These are phyloP conservation scores for Drosophila mayaguana DNA, from an alignment of 2,888 invertebrate genomes.

Conservation along the genomic window DNA sequence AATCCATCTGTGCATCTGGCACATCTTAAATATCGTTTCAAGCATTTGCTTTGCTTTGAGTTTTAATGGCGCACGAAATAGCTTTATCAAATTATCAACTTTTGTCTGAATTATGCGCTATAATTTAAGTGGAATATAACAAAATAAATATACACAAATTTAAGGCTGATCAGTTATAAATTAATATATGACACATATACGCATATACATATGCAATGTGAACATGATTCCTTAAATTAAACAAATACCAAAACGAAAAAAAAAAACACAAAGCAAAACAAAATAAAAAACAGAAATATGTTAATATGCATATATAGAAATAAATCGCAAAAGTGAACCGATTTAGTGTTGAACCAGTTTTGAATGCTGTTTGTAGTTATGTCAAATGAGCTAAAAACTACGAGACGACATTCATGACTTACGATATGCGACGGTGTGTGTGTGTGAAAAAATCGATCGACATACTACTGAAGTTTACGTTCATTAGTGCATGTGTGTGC, in stretches of 20 bases:
- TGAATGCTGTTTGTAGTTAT: slow-evolving; percentile 17
- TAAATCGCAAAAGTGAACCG: slow-evolving; percentile 8
- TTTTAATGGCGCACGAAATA: slow-evolving; percentile 9
- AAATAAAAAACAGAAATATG: background rate
- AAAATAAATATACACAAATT: background rate
- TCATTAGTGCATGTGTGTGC: too few species aligned
- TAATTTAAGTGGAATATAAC: background rate
- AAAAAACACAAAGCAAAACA: too few species aligned
- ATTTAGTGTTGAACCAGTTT: slow-evolving; percentile 28
- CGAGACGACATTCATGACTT: slow-evolving; percentile 34
- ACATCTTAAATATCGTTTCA: background rate
- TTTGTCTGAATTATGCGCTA: background rate
- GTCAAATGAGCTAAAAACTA: slow-evolving; percentile 18
- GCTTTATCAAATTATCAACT: slow-evolving; percentile 1
- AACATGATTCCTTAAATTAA: slow-evolving; percentile 10
- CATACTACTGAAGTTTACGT: slow-evolving; percentile 11
- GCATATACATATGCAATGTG: background rate
- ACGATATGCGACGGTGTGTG: slow-evolving; percentile 7
- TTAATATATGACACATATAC: background rate
- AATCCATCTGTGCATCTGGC: background rate
- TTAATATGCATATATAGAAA: background rate
- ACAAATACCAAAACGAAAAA: background rate
- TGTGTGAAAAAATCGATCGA: slow-evolving; percentile 39
- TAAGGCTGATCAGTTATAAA: background rate
- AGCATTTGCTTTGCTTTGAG: background rate